These are phyloP conservation scores for Temnothorax unifasciatus DNA, from an alignment of 2,888 invertebrate genomes.

Conservation along the genomic window DNA sequence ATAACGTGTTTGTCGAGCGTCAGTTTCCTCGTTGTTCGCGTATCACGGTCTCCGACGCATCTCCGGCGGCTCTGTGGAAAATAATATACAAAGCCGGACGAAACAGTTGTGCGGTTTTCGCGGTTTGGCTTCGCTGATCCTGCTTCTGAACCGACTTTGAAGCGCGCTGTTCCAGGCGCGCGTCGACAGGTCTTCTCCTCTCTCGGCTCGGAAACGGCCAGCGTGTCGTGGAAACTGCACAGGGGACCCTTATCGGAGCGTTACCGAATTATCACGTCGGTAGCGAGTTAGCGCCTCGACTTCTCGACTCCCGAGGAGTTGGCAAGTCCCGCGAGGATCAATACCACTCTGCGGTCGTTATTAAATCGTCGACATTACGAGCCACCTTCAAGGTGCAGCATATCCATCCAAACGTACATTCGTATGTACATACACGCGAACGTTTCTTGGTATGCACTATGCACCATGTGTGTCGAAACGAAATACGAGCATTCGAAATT, in stretches of 20 bases:
- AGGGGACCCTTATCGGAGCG: constrained; percentile 58
- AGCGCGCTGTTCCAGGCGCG: constrained; percentile 7
- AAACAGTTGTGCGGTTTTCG: constrained; percentile 49
- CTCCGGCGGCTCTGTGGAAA: constrained; percentile 21
- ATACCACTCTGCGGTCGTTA: constrained; percentile 70
- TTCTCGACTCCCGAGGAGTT: constrained; percentile 45
- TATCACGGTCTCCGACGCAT: constrained; percentile 11
- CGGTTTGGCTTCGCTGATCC: constrained; percentile 27
- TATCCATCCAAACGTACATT: constrained; percentile 45
- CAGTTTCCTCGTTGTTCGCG: constrained; percentile 16
- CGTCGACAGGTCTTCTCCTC: constrained; percentile 28
- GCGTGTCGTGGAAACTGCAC: constrained; percentile 33
- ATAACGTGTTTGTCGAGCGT: constrained; percentile 4
- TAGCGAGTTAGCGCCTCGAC: constrained; percentile 59
- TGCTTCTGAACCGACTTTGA: constrained; percentile 31
- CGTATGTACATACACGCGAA: constrained; percentile 14
- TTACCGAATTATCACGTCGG: constrained; percentile 69
- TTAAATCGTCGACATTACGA: constrained; percentile 75
- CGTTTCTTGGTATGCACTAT: constrained; percentile 20
- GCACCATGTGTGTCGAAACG: constrained; percentile 46
- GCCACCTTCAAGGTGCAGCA: constrained; percentile 55
- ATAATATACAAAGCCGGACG: constrained; percentile 50
- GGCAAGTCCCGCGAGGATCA: constrained; percentile 67
- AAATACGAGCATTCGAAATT: constrained; percentile 80
- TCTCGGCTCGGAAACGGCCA: background rate